phyloP scores from a whole-genome alignment of 1,140 invertebrate genomes.

The Acromyrmex charruanus region DNA sequence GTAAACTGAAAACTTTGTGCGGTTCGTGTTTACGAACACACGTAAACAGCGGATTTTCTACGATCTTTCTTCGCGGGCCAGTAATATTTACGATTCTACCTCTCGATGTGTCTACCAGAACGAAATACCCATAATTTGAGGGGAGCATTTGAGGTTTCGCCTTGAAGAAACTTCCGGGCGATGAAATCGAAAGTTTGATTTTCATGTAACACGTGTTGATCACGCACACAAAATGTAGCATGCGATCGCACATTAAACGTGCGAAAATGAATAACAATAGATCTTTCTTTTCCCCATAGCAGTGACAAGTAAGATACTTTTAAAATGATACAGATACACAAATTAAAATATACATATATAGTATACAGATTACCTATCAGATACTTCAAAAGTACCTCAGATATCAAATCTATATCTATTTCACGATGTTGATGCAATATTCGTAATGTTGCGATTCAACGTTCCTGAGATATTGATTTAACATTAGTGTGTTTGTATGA shows the following conservation, averaged over 20 bases:
- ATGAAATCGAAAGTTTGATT: conserved; percentile 22
- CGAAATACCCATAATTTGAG: background rate
- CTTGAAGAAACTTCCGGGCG: background rate
- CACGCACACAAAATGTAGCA: background rate
- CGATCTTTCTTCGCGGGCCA: background rate
- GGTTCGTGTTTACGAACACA: background rate
- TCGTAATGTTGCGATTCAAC: no score
- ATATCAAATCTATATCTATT: no score
- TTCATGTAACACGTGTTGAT: background rate
- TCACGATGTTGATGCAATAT: no score
- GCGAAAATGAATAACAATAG: background rate
- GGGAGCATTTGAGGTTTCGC: background rate
- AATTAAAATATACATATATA: no score
- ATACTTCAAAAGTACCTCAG: no score
- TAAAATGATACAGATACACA: no score
- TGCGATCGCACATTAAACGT: background rate
- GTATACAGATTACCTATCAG: no score
- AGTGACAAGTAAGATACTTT: no score
- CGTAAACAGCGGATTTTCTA: background rate
- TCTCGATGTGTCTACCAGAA: background rate
- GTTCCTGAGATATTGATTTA: no score
- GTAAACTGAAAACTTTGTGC: background rate
- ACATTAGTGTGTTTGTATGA: no score
- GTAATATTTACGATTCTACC: background rate
- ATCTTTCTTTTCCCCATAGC: background rate